Evolutionary conservation across 1,140 invertebrate species (phyloP), one percentile per base, ranked within the genome.

Genomic region (Steinernema khuongi): DNA sequence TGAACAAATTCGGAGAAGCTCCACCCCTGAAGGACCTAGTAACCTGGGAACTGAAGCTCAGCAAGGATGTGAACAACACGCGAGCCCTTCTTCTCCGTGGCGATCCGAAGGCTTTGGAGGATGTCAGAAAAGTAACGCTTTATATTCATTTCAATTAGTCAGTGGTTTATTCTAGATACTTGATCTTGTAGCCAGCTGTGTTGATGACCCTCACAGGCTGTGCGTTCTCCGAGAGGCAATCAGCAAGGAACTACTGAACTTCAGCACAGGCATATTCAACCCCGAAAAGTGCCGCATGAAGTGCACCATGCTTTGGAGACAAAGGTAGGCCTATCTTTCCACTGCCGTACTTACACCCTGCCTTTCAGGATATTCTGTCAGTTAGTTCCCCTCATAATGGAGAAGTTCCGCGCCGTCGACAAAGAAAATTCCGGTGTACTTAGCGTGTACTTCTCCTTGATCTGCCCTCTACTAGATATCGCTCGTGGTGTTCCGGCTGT

Each of bases 1-100:
- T 60, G 19, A 60, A 60, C 19, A 60, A 60, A 60, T 60, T 60
- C 26, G 50, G 50, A 14, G 50, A 60, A 60, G 50, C 7, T 60
- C 19, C 7, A 60, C 4, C 19, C 50, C 14, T 60, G 4, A 14
- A 22, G 14, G 4, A 4, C 50, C 14, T 7, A 11, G 7, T 7
- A 60, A n/a, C n/a, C 7, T 60, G 50, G 50, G 26, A 22, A 11
- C 7, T 60, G 50, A 26, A 60, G 4, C 26, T 60, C 4, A 60
- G 50, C 14, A 60, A 26, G 26, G 26, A 2, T 11, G 50, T 60
- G 11, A 60, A 60, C 50, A 60, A 60, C 19, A 26, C 50, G 26
- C 14, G 50, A 60, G 50, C 50, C 26, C 50, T 60, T 2, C 50
- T 60, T 26, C 22, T 60, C 4, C 4, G 14, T 22, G 50, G 50